Base-by-base conservation (phyloP, 2,888 invertebrate genomes). In the Suillia variegata region DNA sequence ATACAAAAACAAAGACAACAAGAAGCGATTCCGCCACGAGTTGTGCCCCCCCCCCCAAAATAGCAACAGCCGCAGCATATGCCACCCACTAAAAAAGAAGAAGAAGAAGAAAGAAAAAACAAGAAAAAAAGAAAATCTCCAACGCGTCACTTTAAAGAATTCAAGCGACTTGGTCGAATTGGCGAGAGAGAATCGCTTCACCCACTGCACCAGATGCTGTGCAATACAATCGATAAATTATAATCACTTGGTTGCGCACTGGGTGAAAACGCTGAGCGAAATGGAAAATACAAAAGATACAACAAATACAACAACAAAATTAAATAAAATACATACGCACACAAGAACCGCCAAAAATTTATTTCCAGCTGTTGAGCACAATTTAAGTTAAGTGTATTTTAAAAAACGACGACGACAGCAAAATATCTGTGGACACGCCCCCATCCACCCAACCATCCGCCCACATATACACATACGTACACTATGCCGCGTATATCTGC, bases 331-430 rank as follows among this genome's bases (percentile, higher is more conserved):
- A 55, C 54, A 42, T 17, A 22, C 2, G 20, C 18, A 45, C 47
- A 6, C 26, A n/a, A n/a, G n/a, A 21, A 17, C 63, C 65, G 54
- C 62, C 26, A 33, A 42, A 54, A 58, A 50, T 71, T 54, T 65
- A 69, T 64, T 64, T 69, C 66, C 74, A 74, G 71, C 74, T 72
- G 74, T 71, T 74, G 73, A 70, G 49, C 66, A 66, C 71, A 68
- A 73, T 74, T 72, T 68, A 64, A 68, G 62, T 62, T 66, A 71
- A 74, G 73, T 74, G 71, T 63, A 66, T 68, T 69, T 70, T 62
- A 56, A 62, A 64, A 26, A 26, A 6, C 6, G 26, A 52, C 53
- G 17, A 38, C 34, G n/a, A 6, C 20, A 48, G 42, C 42, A 5
- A 42, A 42, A 2, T 21, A 47, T 21, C 21, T 20, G 42, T 45